Base-by-base conservation (phyloP, 2,888 invertebrate species). In the Iselma pallidipennis region DNA sequence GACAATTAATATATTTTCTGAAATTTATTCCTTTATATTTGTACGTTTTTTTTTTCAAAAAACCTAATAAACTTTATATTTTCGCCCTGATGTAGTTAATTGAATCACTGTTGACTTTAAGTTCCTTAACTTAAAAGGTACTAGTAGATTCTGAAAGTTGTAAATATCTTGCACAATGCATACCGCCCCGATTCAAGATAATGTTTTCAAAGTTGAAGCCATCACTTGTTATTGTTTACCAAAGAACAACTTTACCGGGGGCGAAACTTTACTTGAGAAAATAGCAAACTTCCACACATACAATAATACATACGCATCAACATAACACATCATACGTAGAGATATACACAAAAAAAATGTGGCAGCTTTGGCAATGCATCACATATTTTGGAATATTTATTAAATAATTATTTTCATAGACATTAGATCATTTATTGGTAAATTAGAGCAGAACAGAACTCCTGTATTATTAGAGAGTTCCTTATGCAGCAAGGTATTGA, bases 141-240 rank as follows among this genome's bases (percentile, higher is more conserved):
- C 31, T 19, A 16, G 42, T 57, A 33, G 51, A 57, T 54, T 57
- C 51, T 7, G 28, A 55, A 59, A 59, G 55, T 63, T 63, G 55
- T 59, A 56, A 63, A 63, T 63, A 56, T 59, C 56, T 55, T 62
- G 25, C 52, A 53, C 37, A 63, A 55, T 59, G 63, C 63, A 59
- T 37, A 16, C 42, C 16, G 2, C 12, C 45, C 45, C 5, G 21
- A 12, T 23, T 55, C 55, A 51, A 62, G 62, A 62, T 55, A 59
- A 63, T 63, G 63, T 59, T 63, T 63, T 58, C 31, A 51, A 58
- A 63, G 63, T 63, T 62, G 51, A 26, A 59, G 21, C 51, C 53
- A 58, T 59, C 59, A 63, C 57, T 59, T 63, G 63, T 63, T 63
- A 63, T 64, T 64, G 64, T 64, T 64, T 60, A 60, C 52, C 64